These are phyloP conservation scores for Pedionomus torquatus DNA, from an alignment of 2,113 vertebrate species.

Conservation along the genomic window DNA sequence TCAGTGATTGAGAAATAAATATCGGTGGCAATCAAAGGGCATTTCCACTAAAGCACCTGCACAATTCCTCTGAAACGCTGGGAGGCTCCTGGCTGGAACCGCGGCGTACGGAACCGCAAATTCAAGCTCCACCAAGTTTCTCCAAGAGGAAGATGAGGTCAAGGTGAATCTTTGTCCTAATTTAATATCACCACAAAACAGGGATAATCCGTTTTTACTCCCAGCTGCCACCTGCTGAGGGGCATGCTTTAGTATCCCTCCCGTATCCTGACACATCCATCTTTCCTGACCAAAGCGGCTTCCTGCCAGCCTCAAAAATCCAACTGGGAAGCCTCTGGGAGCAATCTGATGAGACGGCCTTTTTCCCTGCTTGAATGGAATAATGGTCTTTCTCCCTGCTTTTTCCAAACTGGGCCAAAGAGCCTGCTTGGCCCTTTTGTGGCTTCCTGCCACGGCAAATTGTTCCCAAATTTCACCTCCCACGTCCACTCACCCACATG, in stretches of 20 bases:
- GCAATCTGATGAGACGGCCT: background rate
- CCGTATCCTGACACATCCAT: background rate
- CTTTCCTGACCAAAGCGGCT: background rate
- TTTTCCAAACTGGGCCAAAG: too few species aligned
- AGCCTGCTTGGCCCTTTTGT: rapidly evolving
- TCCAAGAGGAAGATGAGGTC: background rate
- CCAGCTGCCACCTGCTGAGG: background rate
- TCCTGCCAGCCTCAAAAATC: background rate
- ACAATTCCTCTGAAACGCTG: background rate
- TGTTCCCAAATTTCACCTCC: rapidly evolving
- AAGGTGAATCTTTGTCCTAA: background rate
- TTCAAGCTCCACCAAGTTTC: background rate
- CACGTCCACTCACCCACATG: rapidly evolving
- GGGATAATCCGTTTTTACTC: background rate
- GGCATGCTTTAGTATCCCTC: background rate
- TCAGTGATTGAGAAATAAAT: background rate
- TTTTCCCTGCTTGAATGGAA: background rate
- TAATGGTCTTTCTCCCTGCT: too few species aligned
- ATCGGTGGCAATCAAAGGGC: background rate
- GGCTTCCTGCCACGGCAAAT: background rate
- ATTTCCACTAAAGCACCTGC: background rate
- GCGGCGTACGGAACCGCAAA: background rate
- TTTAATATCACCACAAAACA: background rate
- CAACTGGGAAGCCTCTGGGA: background rate
- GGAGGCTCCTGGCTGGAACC: background rate